A percentile compares a stretch with the other conserved stretches of the same genome.
Evolutionary conservation across 2,113 vertebrate species (phyloP).

Genomic region (Sylvia atricapilla): DNA sequence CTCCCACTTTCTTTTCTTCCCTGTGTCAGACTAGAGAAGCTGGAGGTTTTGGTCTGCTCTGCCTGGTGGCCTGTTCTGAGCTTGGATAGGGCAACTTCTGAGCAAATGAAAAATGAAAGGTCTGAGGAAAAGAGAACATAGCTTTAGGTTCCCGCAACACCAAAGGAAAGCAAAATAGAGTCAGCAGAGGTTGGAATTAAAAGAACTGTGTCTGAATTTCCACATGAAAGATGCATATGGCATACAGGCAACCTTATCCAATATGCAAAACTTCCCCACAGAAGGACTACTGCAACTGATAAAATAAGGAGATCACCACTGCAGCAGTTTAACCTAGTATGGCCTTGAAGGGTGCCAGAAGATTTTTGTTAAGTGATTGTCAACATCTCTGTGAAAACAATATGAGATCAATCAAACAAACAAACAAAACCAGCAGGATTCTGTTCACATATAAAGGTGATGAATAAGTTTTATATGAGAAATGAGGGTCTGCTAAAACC

Average conservation of each 20-base stretch:
- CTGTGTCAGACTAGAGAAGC: background rate
- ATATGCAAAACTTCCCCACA: background rate
- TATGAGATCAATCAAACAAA: background rate
- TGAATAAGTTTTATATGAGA: background rate
- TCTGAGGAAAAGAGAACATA: background rate
- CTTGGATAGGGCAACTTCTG: background rate
- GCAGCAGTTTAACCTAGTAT: background rate
- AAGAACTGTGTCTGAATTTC: background rate
- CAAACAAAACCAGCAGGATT: background rate
- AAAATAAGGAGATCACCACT: background rate
- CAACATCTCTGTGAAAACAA: background rate
- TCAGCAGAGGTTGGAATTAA: background rate
- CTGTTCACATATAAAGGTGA: background rate
- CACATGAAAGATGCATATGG: background rate
- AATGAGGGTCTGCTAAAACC: background rate
- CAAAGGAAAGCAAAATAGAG: background rate
- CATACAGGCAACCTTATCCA: background rate
- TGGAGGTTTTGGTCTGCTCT: background rate
- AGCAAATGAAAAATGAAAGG: background rate
- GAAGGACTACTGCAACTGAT: background rate
- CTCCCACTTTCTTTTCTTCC: background rate
- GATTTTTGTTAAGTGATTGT: background rate
- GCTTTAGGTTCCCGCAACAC: background rate
- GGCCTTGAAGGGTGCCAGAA: background rate
- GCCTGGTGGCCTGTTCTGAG: background rate